These are phyloP conservation scores for Dendrocopos noguchii DNA, from an alignment of 2,113 vertebrate species.

Conservation along the genomic window DNA sequence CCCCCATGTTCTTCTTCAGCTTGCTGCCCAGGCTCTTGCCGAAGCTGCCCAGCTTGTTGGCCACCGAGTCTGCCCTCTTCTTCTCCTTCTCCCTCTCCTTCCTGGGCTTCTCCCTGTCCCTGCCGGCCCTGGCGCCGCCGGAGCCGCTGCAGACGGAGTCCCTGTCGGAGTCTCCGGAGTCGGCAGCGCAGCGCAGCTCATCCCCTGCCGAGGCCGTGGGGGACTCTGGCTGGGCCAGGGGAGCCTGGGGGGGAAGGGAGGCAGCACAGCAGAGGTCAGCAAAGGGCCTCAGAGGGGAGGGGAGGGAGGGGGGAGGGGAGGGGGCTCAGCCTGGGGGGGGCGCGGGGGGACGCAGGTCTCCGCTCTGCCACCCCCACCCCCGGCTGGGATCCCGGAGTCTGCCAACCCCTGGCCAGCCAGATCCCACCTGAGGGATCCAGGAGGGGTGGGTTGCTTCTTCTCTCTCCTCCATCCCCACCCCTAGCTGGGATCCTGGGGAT, in stretches of 20 bases:
- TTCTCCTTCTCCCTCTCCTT: conserved; percentile 82
- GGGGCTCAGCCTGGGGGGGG: too few relatives aligned
- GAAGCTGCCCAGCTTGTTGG: conserved; percentile 96
- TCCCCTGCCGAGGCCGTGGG: conserved; percentile 91
- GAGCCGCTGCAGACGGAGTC: conserved; percentile 96
- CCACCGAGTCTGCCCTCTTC: conserved; percentile 92
- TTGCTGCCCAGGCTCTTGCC: conserved; percentile 96
- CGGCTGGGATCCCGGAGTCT: too few relatives aligned
- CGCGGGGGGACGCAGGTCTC: too few relatives aligned
- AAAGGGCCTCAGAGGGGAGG: too few relatives aligned
- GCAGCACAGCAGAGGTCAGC: too few relatives aligned
- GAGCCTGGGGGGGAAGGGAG: conserved; percentile 76
- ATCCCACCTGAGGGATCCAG: too few relatives aligned
- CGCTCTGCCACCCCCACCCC: too few relatives aligned
- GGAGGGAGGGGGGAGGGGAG: too few relatives aligned
- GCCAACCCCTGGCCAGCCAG: too few relatives aligned
- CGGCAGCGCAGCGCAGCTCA: conserved; percentile 86
- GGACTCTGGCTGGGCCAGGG: conserved; percentile 94
- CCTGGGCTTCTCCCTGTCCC: conserved; percentile 78
- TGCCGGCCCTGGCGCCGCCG: conserved; percentile 69
- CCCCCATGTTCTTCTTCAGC: conserved; percentile 94
- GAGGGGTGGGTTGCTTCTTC: too few relatives aligned
- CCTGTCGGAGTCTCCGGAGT: conserved; percentile 95
- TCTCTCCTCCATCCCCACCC: too few relatives aligned
- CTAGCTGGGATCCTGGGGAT: too few relatives aligned